phyloP scores from a whole-genome alignment of 2,113 vertebrate genomes.

The Probosciger aterrimus region DNA sequence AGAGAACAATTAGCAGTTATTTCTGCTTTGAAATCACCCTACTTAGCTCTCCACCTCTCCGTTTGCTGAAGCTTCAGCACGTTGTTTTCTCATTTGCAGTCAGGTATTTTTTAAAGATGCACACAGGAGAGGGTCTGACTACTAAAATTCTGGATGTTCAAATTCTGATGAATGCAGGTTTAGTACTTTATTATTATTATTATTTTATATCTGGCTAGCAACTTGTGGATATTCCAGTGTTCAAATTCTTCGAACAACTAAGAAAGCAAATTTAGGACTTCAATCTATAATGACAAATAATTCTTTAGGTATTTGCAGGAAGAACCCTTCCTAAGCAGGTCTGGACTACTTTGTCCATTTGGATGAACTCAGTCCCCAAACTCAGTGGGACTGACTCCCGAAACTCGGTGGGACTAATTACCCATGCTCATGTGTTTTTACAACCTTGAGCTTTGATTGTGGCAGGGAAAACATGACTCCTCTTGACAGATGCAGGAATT shows the following conservation, averaged over 20 bases:
- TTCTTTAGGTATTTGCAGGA: not conserved
- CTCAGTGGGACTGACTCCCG: not conserved
- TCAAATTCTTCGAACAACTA: not conserved
- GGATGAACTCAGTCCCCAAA: not conserved
- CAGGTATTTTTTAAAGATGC: not conserved
- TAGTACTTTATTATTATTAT: not conserved
- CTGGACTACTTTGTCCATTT: not conserved
- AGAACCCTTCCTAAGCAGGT: not conserved
- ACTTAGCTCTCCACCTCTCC: fast-evolving
- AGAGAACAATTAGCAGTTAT: not conserved
- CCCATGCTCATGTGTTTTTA: not conserved
- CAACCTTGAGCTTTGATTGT: not conserved
- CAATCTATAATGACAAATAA: not conserved
- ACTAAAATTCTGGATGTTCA: not conserved
- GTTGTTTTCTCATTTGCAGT: not conserved
- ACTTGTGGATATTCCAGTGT: not conserved
- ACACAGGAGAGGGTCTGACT: not conserved
- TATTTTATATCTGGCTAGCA: not conserved
- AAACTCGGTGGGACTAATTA: not conserved
- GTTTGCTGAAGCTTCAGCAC: not conserved
- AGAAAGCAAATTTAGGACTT: not conserved
- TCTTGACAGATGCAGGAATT: not conserved
- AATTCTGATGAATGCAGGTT: not conserved
- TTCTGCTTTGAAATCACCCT: not conserved
- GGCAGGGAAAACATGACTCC: not conserved